Percentiles rank a stretch among this genome's conserved stretches.
phyloP scores from a whole-genome alignment of 2,113 vertebrate species.

The Carlito syrichta region DNA sequence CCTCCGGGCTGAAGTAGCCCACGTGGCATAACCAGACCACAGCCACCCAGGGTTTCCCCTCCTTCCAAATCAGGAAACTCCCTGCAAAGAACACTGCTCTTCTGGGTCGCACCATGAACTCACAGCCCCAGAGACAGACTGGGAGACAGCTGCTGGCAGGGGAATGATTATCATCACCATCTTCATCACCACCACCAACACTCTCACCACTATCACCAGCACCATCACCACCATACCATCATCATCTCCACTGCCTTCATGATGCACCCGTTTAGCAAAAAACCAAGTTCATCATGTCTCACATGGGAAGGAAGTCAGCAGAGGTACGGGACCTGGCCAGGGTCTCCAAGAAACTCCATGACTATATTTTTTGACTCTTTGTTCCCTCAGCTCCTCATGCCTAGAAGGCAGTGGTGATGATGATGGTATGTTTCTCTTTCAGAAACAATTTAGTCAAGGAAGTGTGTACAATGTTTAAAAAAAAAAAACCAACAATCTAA shows the following conservation, averaged over 20 bases:
- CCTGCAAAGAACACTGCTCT: not conserved
- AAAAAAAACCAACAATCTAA: too few species aligned
- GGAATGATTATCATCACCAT: not conserved
- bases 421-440: too few species aligned
- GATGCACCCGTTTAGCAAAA: not conserved
- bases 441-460: too few species aligned
- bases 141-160: not conserved
- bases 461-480: too few species aligned
- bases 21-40: not conserved
- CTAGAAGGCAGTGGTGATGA: too few species aligned
- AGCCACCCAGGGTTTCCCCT: not conserved
- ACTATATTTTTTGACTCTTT: too few species aligned
- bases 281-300: not conserved
- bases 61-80: not conserved
- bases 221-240: not conserved
- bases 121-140: not conserved
- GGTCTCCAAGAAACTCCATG: not conserved
- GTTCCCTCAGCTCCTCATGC: too few species aligned
- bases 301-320: not conserved
- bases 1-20: not conserved
- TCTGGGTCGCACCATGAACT: not conserved
- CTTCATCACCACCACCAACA: too few species aligned
- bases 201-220: too few species aligned
- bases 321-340: not conserved
- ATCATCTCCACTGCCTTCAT: not conserved